Conservation (phyloP, 2,113 vertebrate species). For the Macaca mulatta region DNA sequence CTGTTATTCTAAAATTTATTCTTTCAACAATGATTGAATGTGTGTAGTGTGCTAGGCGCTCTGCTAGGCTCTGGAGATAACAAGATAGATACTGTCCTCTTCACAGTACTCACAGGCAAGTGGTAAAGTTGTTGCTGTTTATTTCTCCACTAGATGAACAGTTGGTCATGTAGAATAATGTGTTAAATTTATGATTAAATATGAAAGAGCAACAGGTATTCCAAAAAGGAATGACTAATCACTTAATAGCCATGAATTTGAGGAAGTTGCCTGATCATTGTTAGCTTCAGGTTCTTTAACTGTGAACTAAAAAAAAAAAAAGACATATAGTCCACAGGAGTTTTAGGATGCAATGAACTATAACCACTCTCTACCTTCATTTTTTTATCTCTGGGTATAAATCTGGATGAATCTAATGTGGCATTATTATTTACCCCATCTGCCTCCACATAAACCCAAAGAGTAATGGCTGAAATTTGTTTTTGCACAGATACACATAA, state of each 20-base stretch:
- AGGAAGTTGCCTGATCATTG: background rate
- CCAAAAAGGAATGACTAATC: background rate
- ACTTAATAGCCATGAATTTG: background rate
- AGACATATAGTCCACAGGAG: background rate
- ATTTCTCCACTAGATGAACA: background rate
- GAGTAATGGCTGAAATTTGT: background rate
- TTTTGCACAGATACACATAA: background rate
- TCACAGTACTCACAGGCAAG: background rate
- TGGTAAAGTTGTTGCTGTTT: constrained; percentile 39
- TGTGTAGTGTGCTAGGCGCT: background rate
- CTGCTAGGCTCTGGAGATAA: background rate
- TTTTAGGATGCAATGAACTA: constrained; percentile 22
- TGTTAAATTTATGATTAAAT: background rate
- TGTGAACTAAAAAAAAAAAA: constrained; percentile 16
- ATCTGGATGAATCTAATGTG: background rate
- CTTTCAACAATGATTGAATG: background rate
- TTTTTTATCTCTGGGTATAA: background rate
- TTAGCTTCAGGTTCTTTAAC: constrained; percentile 17
- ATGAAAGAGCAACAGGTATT: background rate
- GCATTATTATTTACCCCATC: background rate
- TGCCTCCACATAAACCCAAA: background rate
- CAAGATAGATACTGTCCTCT: background rate
- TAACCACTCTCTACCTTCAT: background rate
- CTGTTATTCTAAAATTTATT: constrained; percentile 23
- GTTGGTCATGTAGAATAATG: background rate